These are phyloP conservation scores for Lottia scabra DNA, from an alignment of 2,888 invertebrate genomes.

Conservation along the genomic window DNA sequence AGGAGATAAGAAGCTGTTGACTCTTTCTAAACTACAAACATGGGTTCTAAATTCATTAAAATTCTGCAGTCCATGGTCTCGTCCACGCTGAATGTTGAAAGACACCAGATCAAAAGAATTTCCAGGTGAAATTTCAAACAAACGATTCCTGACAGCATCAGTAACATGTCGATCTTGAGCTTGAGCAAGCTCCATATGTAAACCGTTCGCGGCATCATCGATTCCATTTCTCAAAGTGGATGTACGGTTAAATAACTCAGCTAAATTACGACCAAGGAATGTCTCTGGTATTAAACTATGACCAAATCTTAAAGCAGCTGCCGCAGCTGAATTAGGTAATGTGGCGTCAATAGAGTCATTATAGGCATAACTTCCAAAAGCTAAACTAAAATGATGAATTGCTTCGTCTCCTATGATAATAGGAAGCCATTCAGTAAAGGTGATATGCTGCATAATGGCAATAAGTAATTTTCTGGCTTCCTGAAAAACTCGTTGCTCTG, in stretches of 20 bases:
- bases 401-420: neutral
- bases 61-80: neutral
- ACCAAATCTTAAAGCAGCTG: neutral
- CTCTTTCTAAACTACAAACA: neutral
- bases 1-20: neutral
- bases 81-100: neutral
- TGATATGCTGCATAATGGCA: neutral
- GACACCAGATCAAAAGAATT: neutral
- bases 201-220: neutral
- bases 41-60: neutral
- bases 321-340: neutral
- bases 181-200: neutral
- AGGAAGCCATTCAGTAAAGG: neutral
- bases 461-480: neutral
- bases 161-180: neutral
- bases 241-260: neutral
- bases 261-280: neutral
- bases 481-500: neutral
- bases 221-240: neutral
- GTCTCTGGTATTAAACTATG: neutral
- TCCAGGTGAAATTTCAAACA: neutral
- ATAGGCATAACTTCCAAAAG: neutral
- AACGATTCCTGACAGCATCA: neutral
- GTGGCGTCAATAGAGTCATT: neutral
- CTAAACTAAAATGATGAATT: neutral